Evolutionary conservation across 2,888 invertebrate genomes (phyloP).

Genomic region (Ormyrus pomaceus): DNA sequence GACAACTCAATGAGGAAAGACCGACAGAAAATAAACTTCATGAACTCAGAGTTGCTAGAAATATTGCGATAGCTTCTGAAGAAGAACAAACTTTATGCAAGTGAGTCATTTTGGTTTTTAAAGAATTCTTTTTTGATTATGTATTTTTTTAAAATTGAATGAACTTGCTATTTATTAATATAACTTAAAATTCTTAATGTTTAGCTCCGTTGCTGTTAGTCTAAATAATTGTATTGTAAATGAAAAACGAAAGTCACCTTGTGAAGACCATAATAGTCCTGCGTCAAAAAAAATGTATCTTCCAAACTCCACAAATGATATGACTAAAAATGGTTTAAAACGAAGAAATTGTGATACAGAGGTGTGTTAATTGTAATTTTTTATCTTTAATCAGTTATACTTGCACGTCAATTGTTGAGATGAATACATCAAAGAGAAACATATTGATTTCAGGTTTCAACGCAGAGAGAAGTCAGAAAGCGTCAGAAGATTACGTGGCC

Average conservation of each 20-base stretch:
- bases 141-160: constrained; percentile 7
- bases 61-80: constrained; percentile 55
- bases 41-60: constrained; percentile 57
- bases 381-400: constrained; percentile 33
- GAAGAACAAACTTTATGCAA: constrained; percentile 43
- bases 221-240: neutral
- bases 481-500: constrained; percentile 66
- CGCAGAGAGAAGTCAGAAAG: constrained; percentile 56
- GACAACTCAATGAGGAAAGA: constrained; percentile 59
- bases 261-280: neutral
- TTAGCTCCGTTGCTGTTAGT: constrained; percentile 33
- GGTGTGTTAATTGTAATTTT: constrained; percentile 32
- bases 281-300: constrained; percentile 19
- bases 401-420: constrained; percentile 17
- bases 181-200: neutral
- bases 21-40: constrained; percentile 61
- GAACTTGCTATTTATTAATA: neutral
- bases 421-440: constrained; percentile 37
- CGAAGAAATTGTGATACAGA: constrained; percentile 40
- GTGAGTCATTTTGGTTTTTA: constrained; percentile 57
- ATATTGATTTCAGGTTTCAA: constrained; percentile 56
- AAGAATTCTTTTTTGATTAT: neutral
- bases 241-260: constrained; percentile 1
- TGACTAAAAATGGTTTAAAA: constrained; percentile 45
- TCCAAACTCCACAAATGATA: constrained; percentile 33